Evolutionary conservation across 2,113 vertebrate genomes (phyloP).

Genomic region (Natator depressus): DNA sequence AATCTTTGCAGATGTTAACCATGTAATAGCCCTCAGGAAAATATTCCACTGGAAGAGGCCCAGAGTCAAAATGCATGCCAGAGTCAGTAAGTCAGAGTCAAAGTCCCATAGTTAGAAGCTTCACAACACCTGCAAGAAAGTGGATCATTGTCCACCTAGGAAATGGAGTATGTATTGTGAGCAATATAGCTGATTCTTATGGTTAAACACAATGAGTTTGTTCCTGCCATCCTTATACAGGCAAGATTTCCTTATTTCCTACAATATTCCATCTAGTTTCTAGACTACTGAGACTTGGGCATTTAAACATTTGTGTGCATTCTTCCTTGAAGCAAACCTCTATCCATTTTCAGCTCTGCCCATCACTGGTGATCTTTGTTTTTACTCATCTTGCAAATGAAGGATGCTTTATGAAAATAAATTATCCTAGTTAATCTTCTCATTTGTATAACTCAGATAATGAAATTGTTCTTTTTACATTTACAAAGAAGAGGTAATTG

Average conservation of each 20-base stretch:
- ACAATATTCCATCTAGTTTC: background rate
- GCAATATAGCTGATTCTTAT: accelerated
- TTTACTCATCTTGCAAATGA: background rate
- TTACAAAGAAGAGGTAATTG: background rate
- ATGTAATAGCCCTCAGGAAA: background rate
- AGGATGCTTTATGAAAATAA: background rate
- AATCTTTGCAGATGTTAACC: constrained; percentile 33
- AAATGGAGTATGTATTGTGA: accelerated
- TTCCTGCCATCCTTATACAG: too few species aligned
- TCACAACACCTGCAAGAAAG: background rate
- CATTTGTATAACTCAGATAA: background rate
- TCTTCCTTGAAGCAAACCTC: background rate
- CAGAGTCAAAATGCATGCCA: background rate
- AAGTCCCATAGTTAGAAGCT: background rate
- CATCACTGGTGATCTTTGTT: background rate
- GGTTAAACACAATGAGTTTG: background rate
- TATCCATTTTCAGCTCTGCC: background rate
- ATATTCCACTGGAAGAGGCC: accelerated
- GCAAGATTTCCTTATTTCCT: background rate
- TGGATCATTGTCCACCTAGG: accelerated
- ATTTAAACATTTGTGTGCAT: background rate
- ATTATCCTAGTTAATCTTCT: background rate
- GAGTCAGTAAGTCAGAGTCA: background rate
- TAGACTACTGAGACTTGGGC: background rate
- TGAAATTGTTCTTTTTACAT: background rate